A percentile compares a stretch with the other conserved stretches of the same genome.
Evolutionary conservation across 2,797 vertebrate genomes (phyloP).

Genomic region (Amblyopsis hoosieri): DNA sequence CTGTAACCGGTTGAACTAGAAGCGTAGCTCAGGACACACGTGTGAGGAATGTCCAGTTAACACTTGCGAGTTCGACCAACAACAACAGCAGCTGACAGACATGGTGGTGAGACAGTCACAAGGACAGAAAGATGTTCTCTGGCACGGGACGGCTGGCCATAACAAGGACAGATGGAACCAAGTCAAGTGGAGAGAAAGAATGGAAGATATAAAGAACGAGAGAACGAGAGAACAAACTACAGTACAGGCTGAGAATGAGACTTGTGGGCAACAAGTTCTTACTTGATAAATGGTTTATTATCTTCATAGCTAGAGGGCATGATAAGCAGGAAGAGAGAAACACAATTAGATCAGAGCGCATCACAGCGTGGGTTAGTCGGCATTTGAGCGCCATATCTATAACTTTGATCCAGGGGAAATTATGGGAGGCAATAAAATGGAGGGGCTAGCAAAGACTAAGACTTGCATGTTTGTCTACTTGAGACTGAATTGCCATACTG

Average conservation of each 20-base stretch:
- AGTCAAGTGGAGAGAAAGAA: constrained; percentile 8
- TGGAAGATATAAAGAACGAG: constrained; percentile 25
- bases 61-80: constrained; percentile 48
- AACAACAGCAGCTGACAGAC: constrained; percentile 45
- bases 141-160: constrained; percentile 15
- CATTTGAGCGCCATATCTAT: constrained; percentile 61
- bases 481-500: constrained; percentile 64
- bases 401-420: constrained; percentile 60
- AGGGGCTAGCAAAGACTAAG: constrained; percentile 69
- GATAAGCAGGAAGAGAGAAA: constrained; percentile 98
- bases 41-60: no score
- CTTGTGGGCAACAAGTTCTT: constrained; percentile 95
- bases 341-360: constrained; percentile 92
- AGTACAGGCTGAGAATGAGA: constrained; percentile 74
- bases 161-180: constrained; percentile 22
- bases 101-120: constrained; percentile 56
- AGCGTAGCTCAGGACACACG: no score
- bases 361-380: constrained; percentile 68
- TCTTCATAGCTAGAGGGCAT: constrained; percentile 99
- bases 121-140: constrained; percentile 37
- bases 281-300: constrained; percentile 99
- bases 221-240: constrained; percentile 72
- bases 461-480: constrained; percentile 63
- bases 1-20: no score
- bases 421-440: constrained; percentile 61